Evolutionary conservation across 2,888 invertebrate species (phyloP).

Genomic region (Brachycybe producta): DNA sequence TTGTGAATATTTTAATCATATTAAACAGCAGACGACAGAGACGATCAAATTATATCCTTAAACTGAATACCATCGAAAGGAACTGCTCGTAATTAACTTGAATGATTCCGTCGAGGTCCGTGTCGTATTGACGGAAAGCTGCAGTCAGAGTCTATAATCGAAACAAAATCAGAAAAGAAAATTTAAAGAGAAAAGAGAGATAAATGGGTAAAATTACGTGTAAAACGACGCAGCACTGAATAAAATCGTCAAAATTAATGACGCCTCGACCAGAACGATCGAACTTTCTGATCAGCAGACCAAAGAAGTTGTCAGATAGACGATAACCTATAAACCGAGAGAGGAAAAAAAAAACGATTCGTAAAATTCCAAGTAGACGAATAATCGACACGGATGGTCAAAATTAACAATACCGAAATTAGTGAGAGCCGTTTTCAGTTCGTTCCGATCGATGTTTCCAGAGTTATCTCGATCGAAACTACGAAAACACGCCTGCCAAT

Average conservation of each 20-base stretch:
- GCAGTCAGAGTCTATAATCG: slow-evolving; percentile 67
- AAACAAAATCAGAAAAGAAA: slow-evolving; percentile 19
- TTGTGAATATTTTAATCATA: no score
- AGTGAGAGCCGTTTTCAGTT: slow-evolving; percentile 77
- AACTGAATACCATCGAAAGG: slow-evolving; percentile 63
- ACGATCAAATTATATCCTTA: slow-evolving; percentile 8
- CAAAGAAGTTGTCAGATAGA: slow-evolving; percentile 66
- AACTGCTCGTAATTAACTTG: slow-evolving; percentile 93
- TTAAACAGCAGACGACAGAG: no score
- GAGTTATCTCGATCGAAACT: slow-evolving; percentile 81
- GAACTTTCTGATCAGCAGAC: slow-evolving; percentile 75
- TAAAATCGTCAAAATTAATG: slow-evolving; percentile 95
- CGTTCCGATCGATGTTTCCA: slow-evolving; percentile 76
- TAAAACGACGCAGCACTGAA: slow-evolving; percentile 84
- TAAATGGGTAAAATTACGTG: slow-evolving; percentile 55
- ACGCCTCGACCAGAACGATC: slow-evolving; percentile 81
- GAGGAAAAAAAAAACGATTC: slow-evolving; percentile 1
- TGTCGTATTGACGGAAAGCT: slow-evolving; percentile 75
- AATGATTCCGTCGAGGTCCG: slow-evolving; percentile 87
- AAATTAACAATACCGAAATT: slow-evolving; percentile 53
- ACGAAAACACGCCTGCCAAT: slow-evolving; percentile 93
- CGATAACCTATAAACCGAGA: slow-evolving; percentile 37
- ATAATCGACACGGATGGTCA: slow-evolving; percentile 14
- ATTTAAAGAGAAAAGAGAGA: not conserved
- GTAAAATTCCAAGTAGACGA: slow-evolving; percentile 6